Conservation (phyloP, 2,888 invertebrate species). For the Napeogenes inachia region DNA sequence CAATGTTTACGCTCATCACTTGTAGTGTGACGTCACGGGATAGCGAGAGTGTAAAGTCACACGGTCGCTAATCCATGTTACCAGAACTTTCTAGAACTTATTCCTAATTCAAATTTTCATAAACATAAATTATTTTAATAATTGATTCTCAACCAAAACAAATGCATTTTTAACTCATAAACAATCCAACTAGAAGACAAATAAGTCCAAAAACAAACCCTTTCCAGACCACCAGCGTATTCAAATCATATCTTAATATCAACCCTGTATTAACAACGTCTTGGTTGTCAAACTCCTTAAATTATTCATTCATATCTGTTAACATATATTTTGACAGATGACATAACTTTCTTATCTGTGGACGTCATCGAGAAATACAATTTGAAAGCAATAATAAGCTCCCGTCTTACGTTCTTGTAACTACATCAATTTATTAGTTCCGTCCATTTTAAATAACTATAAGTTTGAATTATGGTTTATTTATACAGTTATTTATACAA, state of each 20-base stretch:
- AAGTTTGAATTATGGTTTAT: background rate
- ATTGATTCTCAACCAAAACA: background rate
- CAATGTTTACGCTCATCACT: no score
- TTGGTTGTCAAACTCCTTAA: constrained; percentile 53
- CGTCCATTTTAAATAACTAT: constrained; percentile 7
- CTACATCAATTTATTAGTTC: constrained; percentile 61
- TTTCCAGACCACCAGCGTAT: constrained; percentile 67
- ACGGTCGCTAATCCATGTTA: no score
- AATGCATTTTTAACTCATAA: background rate
- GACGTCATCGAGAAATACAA: constrained; percentile 70
- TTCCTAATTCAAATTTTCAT: no score
- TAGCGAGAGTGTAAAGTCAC: no score
- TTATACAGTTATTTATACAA: no score
- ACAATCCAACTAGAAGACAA: background rate
- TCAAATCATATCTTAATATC: constrained; percentile 63
- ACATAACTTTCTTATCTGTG: constrained; percentile 71
- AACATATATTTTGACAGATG: constrained; percentile 78
- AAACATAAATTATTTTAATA: constrained; percentile 40
- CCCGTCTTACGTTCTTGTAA: constrained; percentile 68
- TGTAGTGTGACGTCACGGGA: no score
- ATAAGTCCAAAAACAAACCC: background rate
- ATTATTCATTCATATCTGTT: constrained; percentile 60
- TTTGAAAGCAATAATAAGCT: constrained; percentile 74
- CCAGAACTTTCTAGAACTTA: no score
- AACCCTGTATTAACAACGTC: constrained; percentile 18